A percentile compares a stretch with the other conserved stretches of the same genome.
Conservation (phyloP, 2,888 invertebrate genomes). For the Sepiola atlantica region DNA sequence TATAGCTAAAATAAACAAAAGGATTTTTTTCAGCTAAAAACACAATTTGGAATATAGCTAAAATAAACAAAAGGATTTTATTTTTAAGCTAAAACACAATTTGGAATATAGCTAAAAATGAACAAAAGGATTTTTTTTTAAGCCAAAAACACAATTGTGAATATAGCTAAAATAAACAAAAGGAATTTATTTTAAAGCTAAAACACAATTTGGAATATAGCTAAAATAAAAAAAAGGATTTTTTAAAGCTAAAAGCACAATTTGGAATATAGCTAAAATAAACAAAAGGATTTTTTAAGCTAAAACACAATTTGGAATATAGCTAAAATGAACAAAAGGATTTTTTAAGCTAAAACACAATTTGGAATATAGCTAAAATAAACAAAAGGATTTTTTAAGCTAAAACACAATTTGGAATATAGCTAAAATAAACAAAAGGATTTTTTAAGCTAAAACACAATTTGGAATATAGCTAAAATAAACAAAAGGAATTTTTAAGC, state of each 20-base stretch:
- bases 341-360: conserved; percentile 60
- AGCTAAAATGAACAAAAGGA: conserved; percentile 63
- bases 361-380: conserved; percentile 74
- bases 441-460: conserved; percentile 61
- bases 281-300: background rate
- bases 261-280: conserved; percentile 74
- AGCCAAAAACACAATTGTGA: conserved; percentile 72
- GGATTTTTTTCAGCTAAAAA: conserved; percentile 52
- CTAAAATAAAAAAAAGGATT: conserved; percentile 59
- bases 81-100: conserved; percentile 68
- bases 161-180: conserved; percentile 70
- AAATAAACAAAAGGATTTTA: conserved; percentile 40
- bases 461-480: conserved; percentile 74
- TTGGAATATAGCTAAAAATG: conserved; percentile 74
- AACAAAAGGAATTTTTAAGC: background rate
- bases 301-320: conserved; percentile 74
- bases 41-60: conserved; percentile 75
- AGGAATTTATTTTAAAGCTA: background rate
- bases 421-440: conserved; percentile 63
- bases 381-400: background rate
- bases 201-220: conserved; percentile 75
- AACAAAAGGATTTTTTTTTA: background rate
- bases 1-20: conserved; percentile 67
- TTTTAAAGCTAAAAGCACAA: conserved; percentile 57
- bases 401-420: conserved; percentile 74